Conservation (phyloP, 2,113 vertebrate species). For the Epinephelus moara region DNA sequence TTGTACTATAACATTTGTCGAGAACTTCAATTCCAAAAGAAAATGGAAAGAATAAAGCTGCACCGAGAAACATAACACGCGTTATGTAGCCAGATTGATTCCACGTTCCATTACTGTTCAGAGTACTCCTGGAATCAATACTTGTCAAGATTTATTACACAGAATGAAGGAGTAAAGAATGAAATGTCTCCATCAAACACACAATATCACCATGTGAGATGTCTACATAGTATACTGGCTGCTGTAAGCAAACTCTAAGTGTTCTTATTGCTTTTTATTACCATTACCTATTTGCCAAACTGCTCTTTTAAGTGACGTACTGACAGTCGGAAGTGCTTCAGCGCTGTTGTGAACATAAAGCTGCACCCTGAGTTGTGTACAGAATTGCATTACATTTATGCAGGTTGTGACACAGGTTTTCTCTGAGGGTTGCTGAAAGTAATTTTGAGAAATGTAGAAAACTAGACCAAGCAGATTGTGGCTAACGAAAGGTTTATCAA, state of each 20-base stretch:
- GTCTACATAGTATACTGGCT: background rate
- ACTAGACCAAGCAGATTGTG: constrained; percentile 2
- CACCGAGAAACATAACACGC: background rate
- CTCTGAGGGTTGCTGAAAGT: constrained; percentile 4
- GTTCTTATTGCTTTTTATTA: background rate
- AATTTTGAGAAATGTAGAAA: constrained; percentile 1
- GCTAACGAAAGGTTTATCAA: background rate
- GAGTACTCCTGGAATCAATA: constrained; percentile 19
- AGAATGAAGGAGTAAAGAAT: background rate
- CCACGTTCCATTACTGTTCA: background rate
- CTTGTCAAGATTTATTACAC: background rate
- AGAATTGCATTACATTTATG: background rate
- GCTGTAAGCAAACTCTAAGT: background rate
- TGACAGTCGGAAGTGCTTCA: constrained; percentile 17
- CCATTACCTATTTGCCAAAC: background rate
- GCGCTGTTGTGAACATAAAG: constrained; percentile 6
- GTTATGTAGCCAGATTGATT: constrained; percentile 1
- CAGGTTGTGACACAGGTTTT: background rate
- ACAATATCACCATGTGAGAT: background rate
- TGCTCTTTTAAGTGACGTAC: constrained; percentile 7
- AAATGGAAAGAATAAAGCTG: background rate
- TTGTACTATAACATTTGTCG: background rate
- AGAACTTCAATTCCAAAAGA: background rate
- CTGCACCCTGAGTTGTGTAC: background rate
- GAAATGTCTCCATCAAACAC: background rate